Percentiles rank a stretch among this genome's conserved stretches.
These are phyloP conservation scores for Aphidius ervi DNA, from an alignment of 1,140 invertebrate genomes.

Conservation along the genomic window DNA sequence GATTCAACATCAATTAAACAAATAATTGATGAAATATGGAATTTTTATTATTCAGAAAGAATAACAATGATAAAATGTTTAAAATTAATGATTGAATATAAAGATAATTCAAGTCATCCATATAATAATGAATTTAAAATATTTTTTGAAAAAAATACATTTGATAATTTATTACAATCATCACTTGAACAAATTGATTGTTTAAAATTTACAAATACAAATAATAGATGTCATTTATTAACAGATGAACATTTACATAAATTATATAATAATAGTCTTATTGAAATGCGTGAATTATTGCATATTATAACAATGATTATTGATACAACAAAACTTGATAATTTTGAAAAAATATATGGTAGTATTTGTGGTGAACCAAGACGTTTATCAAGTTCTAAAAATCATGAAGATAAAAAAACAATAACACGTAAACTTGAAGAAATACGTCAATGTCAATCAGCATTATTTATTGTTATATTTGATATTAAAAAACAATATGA, in stretches of 20 bases:
- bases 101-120: conserved; percentile 58
- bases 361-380: conserved; percentile 48
- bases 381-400: conserved; percentile 43
- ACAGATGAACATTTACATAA: conserved; percentile 45
- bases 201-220: conserved; percentile 45
- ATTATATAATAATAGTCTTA: conserved; percentile 46
- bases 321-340: conserved; percentile 36
- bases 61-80: conserved; percentile 68
- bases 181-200: conserved; percentile 49
- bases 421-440: conserved; percentile 44
- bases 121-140: conserved; percentile 59
- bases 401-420: conserved; percentile 46
- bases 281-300: conserved; percentile 49
- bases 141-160: conserved; percentile 57
- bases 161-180: conserved; percentile 58
- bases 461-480: conserved; percentile 39
- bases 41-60: conserved; percentile 68
- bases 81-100: conserved; percentile 64
- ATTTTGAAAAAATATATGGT: conserved; percentile 38
- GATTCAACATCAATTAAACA: conserved; percentile 61
- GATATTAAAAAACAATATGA: conserved; percentile 41
- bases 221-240: conserved; percentile 40
- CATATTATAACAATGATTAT: conserved; percentile 47
- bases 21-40: conserved; percentile 65
- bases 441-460: conserved; percentile 46